These are phyloP conservation scores for Choreutis nemorana DNA, from an alignment of 2,888 invertebrate genomes.

Conservation along the genomic window DNA sequence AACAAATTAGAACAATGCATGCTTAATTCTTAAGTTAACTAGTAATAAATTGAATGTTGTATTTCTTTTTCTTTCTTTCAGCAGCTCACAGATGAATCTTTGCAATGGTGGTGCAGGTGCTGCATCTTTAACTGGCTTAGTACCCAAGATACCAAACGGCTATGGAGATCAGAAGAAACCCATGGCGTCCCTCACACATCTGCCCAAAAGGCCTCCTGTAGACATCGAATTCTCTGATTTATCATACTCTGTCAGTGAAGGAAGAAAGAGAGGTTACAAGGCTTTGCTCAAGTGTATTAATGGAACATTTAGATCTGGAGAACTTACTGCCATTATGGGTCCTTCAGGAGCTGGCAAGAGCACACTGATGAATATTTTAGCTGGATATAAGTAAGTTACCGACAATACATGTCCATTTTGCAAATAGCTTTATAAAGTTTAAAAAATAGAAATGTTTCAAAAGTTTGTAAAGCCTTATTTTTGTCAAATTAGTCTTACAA, in stretches of 20 bases:
- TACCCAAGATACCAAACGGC: slow-evolving; percentile 77
- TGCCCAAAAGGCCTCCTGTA: slow-evolving; percentile 87
- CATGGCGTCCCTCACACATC: slow-evolving; percentile 78
- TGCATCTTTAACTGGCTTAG: slow-evolving; percentile 57
- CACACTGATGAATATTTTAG: slow-evolving; percentile 87
- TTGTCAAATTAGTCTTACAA: no score
- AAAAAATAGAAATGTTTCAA: no score
- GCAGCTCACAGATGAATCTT: slow-evolving; percentile 76
- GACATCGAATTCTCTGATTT: slow-evolving; percentile 90
- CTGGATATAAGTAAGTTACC: slow-evolving; percentile 81
- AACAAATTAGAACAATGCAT: no score
- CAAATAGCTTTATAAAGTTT: no score
- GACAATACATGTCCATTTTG: neutral
- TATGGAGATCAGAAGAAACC: slow-evolving; percentile 77
- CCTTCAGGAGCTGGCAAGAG: slow-evolving; percentile 85
- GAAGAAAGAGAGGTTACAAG: slow-evolving; percentile 81
- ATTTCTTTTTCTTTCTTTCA: slow-evolving; percentile 38
- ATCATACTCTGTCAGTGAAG: slow-evolving; percentile 89
- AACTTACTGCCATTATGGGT: slow-evolving; percentile 95
- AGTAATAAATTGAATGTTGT: no score
- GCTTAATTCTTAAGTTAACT: no score
- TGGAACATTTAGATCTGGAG: slow-evolving; percentile 89
- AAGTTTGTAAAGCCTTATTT: no score
- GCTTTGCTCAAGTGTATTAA: slow-evolving; percentile 87
- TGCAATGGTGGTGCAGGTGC: slow-evolving; percentile 72